Conservation (phyloP, 2,797 vertebrate genomes). For the Schizopygopsis pylzovi region DNA sequence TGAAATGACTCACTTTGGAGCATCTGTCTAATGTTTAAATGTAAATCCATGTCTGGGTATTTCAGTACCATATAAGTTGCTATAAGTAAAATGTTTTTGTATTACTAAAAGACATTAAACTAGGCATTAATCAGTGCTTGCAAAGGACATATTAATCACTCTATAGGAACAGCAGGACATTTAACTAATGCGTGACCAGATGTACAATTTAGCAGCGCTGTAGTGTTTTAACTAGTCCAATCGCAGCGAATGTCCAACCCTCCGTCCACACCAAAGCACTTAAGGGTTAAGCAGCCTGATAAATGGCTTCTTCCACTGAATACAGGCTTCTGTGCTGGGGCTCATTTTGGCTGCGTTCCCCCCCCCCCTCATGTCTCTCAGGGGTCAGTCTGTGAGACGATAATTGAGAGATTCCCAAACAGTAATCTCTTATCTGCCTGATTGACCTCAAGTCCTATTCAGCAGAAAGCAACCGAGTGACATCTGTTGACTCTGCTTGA, state of each 20-base stretch:
- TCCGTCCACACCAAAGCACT: conserved; percentile 41
- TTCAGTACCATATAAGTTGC: background rate
- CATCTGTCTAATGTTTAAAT: background rate
- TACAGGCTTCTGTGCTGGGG: conserved; percentile 46
- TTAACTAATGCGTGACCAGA: conserved; percentile 54
- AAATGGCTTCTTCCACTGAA: conserved; percentile 54
- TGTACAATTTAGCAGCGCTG: conserved; percentile 47
- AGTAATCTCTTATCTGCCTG: conserved; percentile 63
- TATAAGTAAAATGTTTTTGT: background rate
- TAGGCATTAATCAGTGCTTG: background rate
- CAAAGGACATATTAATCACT: conserved; percentile 36
- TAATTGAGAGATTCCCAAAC: conserved; percentile 66
- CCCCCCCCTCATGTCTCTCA: conserved; percentile 47
- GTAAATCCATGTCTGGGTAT: background rate
- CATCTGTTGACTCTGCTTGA: conserved; percentile 66
- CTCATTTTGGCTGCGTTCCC: conserved; percentile 27
- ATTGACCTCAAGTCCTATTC: conserved; percentile 59
- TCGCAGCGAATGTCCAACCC: conserved; percentile 44
- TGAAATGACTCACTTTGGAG: background rate
- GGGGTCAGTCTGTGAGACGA: conserved; percentile 60
- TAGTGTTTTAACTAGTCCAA: conserved; percentile 59
- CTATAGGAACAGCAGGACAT: conserved; percentile 35
- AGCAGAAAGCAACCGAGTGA: conserved; percentile 53
- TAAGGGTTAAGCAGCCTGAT: conserved; percentile 58
- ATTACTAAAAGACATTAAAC: background rate